Conservation (phyloP, 2,888 invertebrate species). For the Tinea pellionella region DNA sequence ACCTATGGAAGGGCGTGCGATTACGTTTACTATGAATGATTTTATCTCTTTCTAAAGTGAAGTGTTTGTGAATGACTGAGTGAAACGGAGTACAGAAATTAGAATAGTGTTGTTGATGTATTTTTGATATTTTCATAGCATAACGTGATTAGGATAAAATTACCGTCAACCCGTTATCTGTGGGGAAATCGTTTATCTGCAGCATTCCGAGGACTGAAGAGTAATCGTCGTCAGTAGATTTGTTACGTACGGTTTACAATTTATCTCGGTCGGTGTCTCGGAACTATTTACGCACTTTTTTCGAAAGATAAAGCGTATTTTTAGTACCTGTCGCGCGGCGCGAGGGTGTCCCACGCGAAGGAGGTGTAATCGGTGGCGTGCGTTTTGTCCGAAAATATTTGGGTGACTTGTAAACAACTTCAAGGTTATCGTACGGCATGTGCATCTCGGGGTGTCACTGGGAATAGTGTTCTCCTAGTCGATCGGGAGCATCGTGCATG, state of each 20-base stretch:
- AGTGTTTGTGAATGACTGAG: slow-evolving; percentile 68
- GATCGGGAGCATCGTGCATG: slow-evolving; percentile 26
- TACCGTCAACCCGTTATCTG: slow-evolving; percentile 24
- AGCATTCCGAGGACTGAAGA: neutral
- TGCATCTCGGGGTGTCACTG: slow-evolving; percentile 21
- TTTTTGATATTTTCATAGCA: slow-evolving; percentile 47
- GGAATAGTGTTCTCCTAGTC: slow-evolving; percentile 33
- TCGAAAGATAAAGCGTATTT: slow-evolving; percentile 57
- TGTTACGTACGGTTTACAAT: neutral
- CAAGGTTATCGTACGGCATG: slow-evolving; percentile 62
- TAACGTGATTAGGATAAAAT: slow-evolving; percentile 45
- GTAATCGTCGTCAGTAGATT: neutral
- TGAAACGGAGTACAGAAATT: slow-evolving; percentile 59
- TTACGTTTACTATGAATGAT: slow-evolving; percentile 70
- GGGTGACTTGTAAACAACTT: slow-evolving; percentile 65
- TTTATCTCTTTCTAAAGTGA: slow-evolving; percentile 68
- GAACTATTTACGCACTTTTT: slow-evolving; percentile 60
- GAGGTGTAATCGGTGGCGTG: slow-evolving; percentile 21
- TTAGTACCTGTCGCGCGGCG: slow-evolving; percentile 37
- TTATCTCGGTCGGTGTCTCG: slow-evolving; percentile 21
- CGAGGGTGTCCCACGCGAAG: slow-evolving; percentile 31
- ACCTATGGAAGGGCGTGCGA: slow-evolving; percentile 63
- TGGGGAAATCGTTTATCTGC: slow-evolving; percentile 3
- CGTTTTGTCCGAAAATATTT: slow-evolving; percentile 16
- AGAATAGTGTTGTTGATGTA: slow-evolving; percentile 57